A percentile compares a stretch with the other conserved stretches of the same genome.
Conservation (phyloP, 2,113 vertebrate genomes). For the Antennarius striatus region DNA sequence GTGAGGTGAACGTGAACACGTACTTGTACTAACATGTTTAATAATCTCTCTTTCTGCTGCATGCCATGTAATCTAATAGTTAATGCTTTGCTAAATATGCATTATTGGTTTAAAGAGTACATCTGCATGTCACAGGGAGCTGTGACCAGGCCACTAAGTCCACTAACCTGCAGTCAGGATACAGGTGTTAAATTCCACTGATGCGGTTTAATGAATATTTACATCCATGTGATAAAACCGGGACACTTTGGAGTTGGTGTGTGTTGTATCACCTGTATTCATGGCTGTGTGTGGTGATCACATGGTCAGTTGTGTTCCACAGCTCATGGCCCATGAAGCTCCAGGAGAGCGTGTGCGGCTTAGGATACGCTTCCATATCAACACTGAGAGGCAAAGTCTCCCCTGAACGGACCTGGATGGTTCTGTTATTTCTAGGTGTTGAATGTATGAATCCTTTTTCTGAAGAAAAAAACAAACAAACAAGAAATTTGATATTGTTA, state of each 20-base stretch:
- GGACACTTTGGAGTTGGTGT: neutral
- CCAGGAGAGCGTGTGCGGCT: constrained; percentile 83
- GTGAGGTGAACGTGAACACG: neutral
- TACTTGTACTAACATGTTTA: no score
- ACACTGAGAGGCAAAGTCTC: constrained; percentile 87
- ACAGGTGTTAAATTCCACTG: constrained; percentile 52
- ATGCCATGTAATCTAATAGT: constrained; percentile 3
- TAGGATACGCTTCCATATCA: constrained; percentile 89
- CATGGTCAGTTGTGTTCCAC: constrained; percentile 88
- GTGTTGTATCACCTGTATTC: constrained; percentile 55
- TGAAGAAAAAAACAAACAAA: constrained; percentile 61
- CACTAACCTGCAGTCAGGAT: constrained; percentile 12
- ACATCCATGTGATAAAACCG: neutral
- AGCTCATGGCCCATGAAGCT: constrained; percentile 84
- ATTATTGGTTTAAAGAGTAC: neutral
- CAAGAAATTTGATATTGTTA: constrained; percentile 4
- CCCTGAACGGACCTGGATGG: constrained; percentile 87
- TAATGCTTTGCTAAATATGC: constrained; percentile 23
- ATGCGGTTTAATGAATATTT: constrained; percentile 24
- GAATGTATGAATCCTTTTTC: constrained; percentile 90
- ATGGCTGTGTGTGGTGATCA: constrained; percentile 81
- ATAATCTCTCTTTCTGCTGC: no score
- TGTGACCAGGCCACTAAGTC: neutral
- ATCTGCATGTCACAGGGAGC: constrained; percentile 24
- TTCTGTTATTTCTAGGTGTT: constrained; percentile 79